Conservation (phyloP, 1,140 invertebrate species). For the Macrostomum lignano region DNA sequence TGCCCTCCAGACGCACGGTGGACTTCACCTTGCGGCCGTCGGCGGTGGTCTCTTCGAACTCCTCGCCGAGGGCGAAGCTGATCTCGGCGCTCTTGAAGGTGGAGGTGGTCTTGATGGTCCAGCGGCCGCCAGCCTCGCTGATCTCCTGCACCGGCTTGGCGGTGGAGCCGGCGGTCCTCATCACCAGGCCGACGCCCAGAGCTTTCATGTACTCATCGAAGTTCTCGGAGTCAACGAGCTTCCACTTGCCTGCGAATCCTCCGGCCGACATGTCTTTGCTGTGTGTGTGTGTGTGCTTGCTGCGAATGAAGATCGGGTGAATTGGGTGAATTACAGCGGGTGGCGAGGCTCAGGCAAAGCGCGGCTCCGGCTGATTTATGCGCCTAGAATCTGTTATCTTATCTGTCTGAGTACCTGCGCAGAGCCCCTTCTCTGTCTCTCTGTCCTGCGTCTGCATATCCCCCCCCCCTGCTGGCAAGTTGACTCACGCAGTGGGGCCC, state of each 20-base stretch:
- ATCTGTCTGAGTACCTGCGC: no score
- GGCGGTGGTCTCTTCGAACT: constrained; percentile 54
- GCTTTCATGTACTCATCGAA: constrained; percentile 62
- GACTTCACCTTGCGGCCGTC: constrained; percentile 53
- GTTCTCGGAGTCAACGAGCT: constrained; percentile 42
- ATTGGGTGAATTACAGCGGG: no score
- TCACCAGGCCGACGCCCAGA: constrained; percentile 43
- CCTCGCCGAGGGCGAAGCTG: constrained; percentile 46
- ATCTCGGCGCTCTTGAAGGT: constrained; percentile 51
- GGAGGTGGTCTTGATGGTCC: constrained; percentile 43
- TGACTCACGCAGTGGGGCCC: no score
- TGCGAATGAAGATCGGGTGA: no score
- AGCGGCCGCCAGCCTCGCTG: constrained; percentile 37
- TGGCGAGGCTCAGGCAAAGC: no score
- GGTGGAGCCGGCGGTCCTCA: constrained; percentile 40
- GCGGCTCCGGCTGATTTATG: no score
- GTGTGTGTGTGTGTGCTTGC: no score
- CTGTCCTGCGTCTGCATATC: no score
- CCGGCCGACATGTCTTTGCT: no score
- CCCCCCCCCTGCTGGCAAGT: no score
- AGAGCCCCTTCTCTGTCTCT: no score
- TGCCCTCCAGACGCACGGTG: constrained; percentile 8
- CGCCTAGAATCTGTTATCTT: no score
- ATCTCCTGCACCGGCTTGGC: constrained; percentile 45
- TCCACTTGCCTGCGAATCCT: constrained; percentile 40